Evolutionary conservation across 2,888 invertebrate species (phyloP), one percentile per base, ranked within the genome.

Genomic region (Monopis laevigella): DNA sequence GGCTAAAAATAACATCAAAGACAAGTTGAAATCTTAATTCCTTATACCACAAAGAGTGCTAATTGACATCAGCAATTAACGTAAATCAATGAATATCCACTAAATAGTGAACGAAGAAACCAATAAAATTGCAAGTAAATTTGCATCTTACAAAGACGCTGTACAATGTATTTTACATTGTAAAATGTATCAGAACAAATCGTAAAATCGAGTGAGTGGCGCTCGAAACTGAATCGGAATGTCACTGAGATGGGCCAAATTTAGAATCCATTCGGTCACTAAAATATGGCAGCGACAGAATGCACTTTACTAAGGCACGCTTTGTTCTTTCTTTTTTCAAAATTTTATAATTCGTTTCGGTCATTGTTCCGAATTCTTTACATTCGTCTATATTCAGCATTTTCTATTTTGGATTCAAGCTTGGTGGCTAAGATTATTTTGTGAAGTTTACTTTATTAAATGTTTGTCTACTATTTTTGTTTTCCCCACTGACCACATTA

Each of bases 201-300:
- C 36, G 36, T 36, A 36, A 66, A 66, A 65, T 67, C 61, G 53
- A 63, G 2, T 36, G 3, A 2, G 59, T 60, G 62, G 55, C 63
- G 60, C 62, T 66, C 54, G 63, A 56, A 11, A 29, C 5, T 21
- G 59, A 62, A 62, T 61, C 59, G 62, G 62, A 62, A 63, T 62
- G 59, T 59, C 54, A 51, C 53, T 36, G 55, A 51, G 52, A 47
- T 52, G 51, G 64, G 62, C 59, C 62, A 66, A 64, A 66, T 68
- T 65, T 67, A 67, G 65, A 59, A 62, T 59, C 55, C 56, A 54
- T 56, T 51, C 50, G 53, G 51, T 53, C 50, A 51, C 50, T 59
- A 52, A 59, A 63, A 60, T 59, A 59, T 58, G 58, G 56, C 53
- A 43, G 49, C 44, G 12, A 13, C 21, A 6, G 32, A 32, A 36